These are phyloP conservation scores for Aphidoletes aphidimyza DNA, from an alignment of 2,888 invertebrate genomes.

Conservation along the genomic window DNA sequence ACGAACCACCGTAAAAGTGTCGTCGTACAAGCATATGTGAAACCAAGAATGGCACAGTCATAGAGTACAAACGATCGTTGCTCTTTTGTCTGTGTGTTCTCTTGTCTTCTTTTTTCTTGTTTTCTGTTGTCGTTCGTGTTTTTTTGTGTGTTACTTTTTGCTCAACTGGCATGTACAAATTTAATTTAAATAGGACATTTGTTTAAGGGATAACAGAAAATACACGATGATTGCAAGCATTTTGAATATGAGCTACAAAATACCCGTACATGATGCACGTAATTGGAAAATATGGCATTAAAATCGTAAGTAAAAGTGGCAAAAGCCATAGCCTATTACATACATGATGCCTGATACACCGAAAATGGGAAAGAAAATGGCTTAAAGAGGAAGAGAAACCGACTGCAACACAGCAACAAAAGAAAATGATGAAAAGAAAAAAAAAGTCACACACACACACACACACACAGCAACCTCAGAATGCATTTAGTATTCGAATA, in stretches of 20 bases:
- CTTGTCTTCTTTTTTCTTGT: background rate
- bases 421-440: background rate
- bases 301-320: slow-evolving; percentile 1
- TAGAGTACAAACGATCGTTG: background rate
- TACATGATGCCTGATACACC: background rate
- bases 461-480: background rate
- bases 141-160: no score
- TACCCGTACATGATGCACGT: slow-evolving; percentile 10
- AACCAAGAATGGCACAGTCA: background rate
- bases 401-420: background rate
- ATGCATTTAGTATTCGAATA: background rate
- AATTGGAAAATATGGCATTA: slow-evolving; percentile 32
- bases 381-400: no score
- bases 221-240: background rate
- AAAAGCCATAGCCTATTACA: background rate
- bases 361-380: background rate
- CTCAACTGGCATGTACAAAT: slow-evolving; percentile 9
- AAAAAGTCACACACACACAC: background rate
- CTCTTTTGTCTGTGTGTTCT: background rate
- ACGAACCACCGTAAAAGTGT: background rate
- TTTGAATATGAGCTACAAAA: slow-evolving; percentile 19
- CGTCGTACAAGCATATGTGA: background rate
- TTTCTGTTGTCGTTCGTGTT: background rate
- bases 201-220: slow-evolving; percentile 22
- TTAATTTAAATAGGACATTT: slow-evolving; percentile 44